phyloP scores from a whole-genome alignment of 2,888 invertebrate genomes.

The Pomacea canaliculata region DNA sequence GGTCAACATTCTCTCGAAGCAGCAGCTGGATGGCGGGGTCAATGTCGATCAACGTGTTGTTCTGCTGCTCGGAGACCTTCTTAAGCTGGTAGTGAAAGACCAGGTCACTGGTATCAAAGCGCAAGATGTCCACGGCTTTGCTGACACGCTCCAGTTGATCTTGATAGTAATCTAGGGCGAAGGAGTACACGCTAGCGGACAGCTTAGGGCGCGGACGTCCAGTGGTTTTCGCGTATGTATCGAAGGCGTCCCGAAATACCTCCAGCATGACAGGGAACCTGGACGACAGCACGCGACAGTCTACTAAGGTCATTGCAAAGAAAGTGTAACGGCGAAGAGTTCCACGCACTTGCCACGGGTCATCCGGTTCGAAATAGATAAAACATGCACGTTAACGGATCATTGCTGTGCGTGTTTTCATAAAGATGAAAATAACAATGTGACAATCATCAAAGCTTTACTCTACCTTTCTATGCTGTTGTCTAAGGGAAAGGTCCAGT shows the following conservation, averaged over 20 bases:
- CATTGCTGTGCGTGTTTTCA: too few relatives aligned
- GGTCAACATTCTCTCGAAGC: not conserved
- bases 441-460: too few relatives aligned
- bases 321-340: too few relatives aligned
- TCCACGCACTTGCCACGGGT: too few relatives aligned
- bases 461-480: not conserved
- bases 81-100: not conserved
- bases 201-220: not conserved
- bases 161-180: not conserved
- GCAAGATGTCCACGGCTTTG: not conserved
- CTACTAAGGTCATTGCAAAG: too few relatives aligned
- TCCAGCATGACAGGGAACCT: not conserved
- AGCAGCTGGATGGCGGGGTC: not conserved
- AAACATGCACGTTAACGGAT: too few relatives aligned
- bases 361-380: too few relatives aligned
- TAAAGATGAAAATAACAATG: too few relatives aligned
- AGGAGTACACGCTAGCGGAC: not conserved
- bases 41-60: not conserved
- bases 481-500: slow-evolving; percentile 1
- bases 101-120: not conserved
- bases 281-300: not conserved
- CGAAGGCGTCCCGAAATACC: not conserved
- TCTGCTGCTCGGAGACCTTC: not conserved
- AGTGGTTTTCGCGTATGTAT: not conserved
- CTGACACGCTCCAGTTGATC: not conserved